phyloP scores from a whole-genome alignment of 2,113 vertebrate species.

The Tautogolabrus adspersus region DNA sequence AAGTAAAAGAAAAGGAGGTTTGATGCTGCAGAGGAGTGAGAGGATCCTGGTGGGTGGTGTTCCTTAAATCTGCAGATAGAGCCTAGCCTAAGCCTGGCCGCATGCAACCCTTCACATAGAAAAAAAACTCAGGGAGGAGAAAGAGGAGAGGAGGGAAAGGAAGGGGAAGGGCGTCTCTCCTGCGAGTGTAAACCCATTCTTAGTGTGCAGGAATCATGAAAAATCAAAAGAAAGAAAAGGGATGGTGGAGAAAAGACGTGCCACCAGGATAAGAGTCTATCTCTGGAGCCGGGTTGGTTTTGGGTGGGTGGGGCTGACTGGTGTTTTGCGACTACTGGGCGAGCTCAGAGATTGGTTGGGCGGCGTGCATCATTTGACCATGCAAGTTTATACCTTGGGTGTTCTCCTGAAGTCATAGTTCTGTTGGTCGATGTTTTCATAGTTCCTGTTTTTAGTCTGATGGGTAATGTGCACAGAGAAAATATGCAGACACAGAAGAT shows the following conservation, averaged over 20 bases:
- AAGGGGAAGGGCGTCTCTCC: slow-evolving; percentile 61
- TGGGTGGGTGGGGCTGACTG: slow-evolving; percentile 69
- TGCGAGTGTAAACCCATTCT: slow-evolving; percentile 62
- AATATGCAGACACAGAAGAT: slow-evolving; percentile 99
- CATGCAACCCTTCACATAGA: slow-evolving; percentile 83
- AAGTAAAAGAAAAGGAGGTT: slow-evolving; percentile 67
- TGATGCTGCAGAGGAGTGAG: slow-evolving; percentile 83
- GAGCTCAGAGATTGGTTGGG: slow-evolving; percentile 85
- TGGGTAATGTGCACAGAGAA: slow-evolving; percentile 99
- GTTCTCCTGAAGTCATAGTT: slow-evolving; percentile 99
- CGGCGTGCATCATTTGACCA: slow-evolving; percentile 97
- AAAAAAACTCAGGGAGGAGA: slow-evolving; percentile 4
- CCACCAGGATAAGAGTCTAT: slow-evolving; percentile 86
- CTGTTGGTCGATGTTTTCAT: slow-evolving; percentile 99
- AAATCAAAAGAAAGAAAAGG: slow-evolving; percentile 78
- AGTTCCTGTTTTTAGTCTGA: slow-evolving; percentile 99
- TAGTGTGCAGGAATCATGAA: slow-evolving; percentile 71
- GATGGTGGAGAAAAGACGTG: slow-evolving; percentile 84
- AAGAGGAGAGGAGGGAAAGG: background rate
- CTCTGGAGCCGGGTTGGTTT: slow-evolving; percentile 79
- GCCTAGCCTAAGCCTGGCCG: slow-evolving; percentile 71
- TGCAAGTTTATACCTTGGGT: slow-evolving; percentile 99
- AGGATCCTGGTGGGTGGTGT: slow-evolving; percentile 83
- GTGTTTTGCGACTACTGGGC: slow-evolving; percentile 63
- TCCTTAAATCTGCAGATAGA: slow-evolving; percentile 65